These are phyloP conservation scores for Melozone crissalis DNA, from an alignment of 2,113 vertebrate species.

Conservation along the genomic window DNA sequence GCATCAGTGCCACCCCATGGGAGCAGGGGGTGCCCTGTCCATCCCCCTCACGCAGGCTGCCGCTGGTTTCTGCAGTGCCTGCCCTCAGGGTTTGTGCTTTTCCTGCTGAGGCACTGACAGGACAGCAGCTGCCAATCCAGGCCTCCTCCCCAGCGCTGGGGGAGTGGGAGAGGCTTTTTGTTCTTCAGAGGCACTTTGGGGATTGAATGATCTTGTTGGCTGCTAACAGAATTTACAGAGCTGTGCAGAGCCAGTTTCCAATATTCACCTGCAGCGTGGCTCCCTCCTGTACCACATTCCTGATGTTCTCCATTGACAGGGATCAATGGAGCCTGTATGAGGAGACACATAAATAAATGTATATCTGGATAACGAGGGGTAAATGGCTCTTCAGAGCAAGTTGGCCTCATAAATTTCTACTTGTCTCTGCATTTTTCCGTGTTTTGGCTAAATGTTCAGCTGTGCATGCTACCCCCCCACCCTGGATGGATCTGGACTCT, in stretches of 20 bases:
- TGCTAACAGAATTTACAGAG: background rate
- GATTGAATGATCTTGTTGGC: background rate
- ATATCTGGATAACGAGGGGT: background rate
- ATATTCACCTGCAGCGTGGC: background rate
- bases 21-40: rapidly evolving
- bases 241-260: background rate
- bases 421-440: background rate
- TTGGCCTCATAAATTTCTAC: background rate
- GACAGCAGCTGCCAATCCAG: background rate
- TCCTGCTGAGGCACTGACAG: background rate
- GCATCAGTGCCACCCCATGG: background rate
- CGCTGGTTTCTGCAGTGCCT: rapidly evolving
- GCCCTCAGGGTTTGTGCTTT: background rate
- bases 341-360: background rate
- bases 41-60: background rate
- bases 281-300: background rate
- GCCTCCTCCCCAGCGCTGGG: rapidly evolving
- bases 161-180: background rate
- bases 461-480: background rate
- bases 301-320: background rate
- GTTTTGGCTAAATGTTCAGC: background rate
- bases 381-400: background rate
- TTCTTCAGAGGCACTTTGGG: background rate
- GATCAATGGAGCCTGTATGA: background rate
- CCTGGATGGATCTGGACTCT: conserved; percentile 32